Base-by-base conservation (phyloP, 2,797 vertebrate species). In the Morus bassanus region DNA sequence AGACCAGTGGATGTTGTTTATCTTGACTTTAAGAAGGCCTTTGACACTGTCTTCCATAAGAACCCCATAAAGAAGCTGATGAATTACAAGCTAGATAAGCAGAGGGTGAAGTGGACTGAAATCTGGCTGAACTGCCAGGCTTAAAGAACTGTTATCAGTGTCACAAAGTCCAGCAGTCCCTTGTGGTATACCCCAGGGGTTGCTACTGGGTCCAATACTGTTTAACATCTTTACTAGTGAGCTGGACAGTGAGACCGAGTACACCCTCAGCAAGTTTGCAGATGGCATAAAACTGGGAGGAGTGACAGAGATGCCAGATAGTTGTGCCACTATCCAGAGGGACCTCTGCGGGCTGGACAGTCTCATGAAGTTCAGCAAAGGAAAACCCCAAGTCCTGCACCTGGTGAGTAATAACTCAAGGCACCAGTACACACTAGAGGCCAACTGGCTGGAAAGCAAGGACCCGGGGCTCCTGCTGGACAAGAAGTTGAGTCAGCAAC, bases 11-110 rank as follows among this genome's bases (percentile, higher is more conserved):
- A 46, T 59, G 33, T n/a, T 57, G 61, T 46, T 82, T 59, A 28
- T 51, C 39, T 53, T 0, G 0, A 56, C 15, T 61, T 43, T 63
- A 68, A 68, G 16, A 16, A 8, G 4, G 13, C 11, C 17, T 82
- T 61, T 16, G 16, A 30, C 3, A 13, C 5, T 31, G 27, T n/a
- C 13, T 69, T 77, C 50, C 12, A 6, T 18, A 57, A 75, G 18
- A 41, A 13, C 8, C 15, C 69, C 30, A n/a, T 46, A 60, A 64
- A 85, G 35, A 65, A 81, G 19, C 8, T 64, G 45, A 77, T 17
- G 11, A 88, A 46, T 33, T 46, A 50, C 5, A 65, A 74, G 24
- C 10, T 9, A 60, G 17, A 54, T 18, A 69, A 85, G 30, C 15
- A 74, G 37, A 76, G 13, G 33, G 6, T 14, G 48, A 73, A 51